phyloP scores from a whole-genome alignment of 1,140 invertebrate species.

The Alviniconcha marisindica region DNA sequence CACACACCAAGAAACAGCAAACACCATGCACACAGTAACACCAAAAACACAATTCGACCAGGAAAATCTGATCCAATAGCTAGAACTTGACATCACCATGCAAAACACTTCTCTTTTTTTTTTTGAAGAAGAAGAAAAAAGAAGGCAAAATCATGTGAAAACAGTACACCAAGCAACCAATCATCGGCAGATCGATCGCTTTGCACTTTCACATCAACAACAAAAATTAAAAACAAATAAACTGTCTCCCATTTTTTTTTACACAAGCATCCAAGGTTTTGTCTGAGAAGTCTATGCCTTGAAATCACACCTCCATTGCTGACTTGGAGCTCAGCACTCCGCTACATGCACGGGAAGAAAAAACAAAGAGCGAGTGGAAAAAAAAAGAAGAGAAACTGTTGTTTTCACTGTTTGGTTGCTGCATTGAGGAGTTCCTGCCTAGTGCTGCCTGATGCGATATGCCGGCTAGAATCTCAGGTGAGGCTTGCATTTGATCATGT shows the following conservation, averaged over 20 bases:
- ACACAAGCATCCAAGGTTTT: no score
- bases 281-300: no score
- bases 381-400: background rate
- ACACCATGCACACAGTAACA: background rate
- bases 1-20: background rate
- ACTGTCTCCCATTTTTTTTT: background rate
- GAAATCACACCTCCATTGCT: background rate
- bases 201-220: background rate
- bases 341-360: no score
- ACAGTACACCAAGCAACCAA: background rate
- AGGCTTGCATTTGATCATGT: slow-evolving; percentile 95
- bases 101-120: background rate
- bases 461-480: slow-evolving; percentile 86
- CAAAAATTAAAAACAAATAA: background rate
- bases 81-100: background rate
- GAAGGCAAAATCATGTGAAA: no score
- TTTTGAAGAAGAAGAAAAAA: no score
- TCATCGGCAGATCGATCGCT: background rate
- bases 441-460: background rate
- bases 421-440: background rate
- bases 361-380: no score
- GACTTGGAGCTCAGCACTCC: background rate
- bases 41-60: background rate
- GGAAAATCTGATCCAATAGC: background rate
- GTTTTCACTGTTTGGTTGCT: background rate